Evolutionary conservation across 2,113 vertebrate genomes (phyloP), one percentile per base, ranked within the genome.

Genomic region (Monarcha castaneiventris): DNA sequence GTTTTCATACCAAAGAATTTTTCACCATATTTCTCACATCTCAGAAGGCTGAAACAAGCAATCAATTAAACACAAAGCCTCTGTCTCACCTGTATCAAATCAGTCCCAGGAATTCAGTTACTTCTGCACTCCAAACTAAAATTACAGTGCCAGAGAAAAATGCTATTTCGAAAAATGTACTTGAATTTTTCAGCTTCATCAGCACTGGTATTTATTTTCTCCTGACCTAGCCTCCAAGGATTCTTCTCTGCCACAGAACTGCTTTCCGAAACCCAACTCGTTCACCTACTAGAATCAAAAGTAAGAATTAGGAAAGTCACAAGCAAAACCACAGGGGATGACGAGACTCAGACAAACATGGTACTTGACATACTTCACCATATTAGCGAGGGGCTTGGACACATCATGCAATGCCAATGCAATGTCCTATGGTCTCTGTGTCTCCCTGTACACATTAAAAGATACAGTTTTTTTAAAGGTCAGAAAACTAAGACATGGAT

Each of bases 381-480:
- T 30, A 16, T 6, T 35, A 56, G 61, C 3, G 6, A 87, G 78
- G 62, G 71, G n/a, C 85, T 73, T 87, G 87, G 82, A 87, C 62
- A 93, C 87, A 93, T 23, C 93, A 79, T 85, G 84, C 87, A 91
- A 79, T 49, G 89, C 91, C 94, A 87, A 5, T 13, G 84, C 21
- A 74, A 35, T 46, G 78, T 91, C 91, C 87, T 85, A 48, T 5
- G n/a, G 23, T 29, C 66, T 76, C 87, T 64, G 69, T 54, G 77
- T 78, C 55, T 83, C 73, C 91, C 93, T 96, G 94, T 61, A 79
- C 49, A 85, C 37, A 85, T 39, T 27, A 87, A 93, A 82, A 93
- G 30, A 94, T 6, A 89, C 11, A 46, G 37, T 46, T 82, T 76
- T 76, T 88, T 32, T 58, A 74, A 82, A 83, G 9, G 29, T 76